phyloP scores from a whole-genome alignment of 2,113 vertebrate genomes.

The Donacobius atricapilla region DNA sequence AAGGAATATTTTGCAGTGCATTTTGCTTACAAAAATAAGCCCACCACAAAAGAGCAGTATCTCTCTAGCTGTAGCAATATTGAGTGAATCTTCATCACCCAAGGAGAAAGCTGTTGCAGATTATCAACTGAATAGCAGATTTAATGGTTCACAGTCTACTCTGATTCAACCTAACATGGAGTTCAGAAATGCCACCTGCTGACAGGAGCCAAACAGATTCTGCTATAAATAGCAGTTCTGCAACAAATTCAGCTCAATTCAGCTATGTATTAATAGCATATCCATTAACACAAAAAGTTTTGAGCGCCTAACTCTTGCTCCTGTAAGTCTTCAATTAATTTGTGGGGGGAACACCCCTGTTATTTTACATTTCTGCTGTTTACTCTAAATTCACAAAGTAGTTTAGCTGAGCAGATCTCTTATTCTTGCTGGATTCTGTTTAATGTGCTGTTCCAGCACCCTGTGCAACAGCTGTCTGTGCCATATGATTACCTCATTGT shows the following conservation, averaged over 20 bases:
- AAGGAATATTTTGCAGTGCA: background rate
- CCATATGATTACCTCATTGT: slow-evolving; percentile 55
- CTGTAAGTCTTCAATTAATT: background rate
- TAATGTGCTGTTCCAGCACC: background rate
- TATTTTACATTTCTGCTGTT: background rate
- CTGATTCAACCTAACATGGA: background rate
- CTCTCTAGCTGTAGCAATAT: background rate
- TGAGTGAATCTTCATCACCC: background rate
- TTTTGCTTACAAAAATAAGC: background rate
- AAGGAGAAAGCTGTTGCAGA: background rate
- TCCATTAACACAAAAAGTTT: background rate
- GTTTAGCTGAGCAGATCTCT: background rate
- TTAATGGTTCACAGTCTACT: background rate
- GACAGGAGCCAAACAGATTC: background rate
- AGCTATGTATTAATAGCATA: background rate
- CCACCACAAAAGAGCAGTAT: background rate
- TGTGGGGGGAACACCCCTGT: background rate
- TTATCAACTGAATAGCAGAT: background rate
- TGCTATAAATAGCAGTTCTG: background rate
- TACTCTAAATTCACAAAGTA: background rate
- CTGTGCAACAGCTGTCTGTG: slow-evolving; percentile 20
- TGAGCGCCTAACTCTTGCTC: background rate
- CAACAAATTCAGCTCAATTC: background rate
- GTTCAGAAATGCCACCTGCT: slow-evolving; percentile 39
- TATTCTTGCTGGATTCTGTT: slow-evolving; percentile 7